Evolutionary conservation across 2,888 invertebrate species (phyloP), one percentile per base, ranked within the genome.

Genomic region (Ophraella communa): DNA sequence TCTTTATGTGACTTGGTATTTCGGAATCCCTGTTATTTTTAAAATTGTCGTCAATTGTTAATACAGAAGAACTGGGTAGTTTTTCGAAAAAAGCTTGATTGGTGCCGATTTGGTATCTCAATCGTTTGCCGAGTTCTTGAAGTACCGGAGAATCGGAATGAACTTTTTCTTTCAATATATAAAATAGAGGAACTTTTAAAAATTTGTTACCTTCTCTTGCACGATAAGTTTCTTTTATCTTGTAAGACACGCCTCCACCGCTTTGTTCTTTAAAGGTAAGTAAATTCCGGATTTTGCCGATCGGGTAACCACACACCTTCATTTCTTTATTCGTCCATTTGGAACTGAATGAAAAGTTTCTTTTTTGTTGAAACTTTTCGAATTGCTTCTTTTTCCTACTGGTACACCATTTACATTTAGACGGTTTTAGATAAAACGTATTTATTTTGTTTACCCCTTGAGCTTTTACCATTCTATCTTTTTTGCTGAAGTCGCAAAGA

Each of bases 391-490:
- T 57, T 10, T 47, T 55, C 20, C 47, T 66, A 27, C 56, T 27
- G 45, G 49, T 10, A 44, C 65, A 65, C 20, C 14, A 27, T 39
- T 42, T 67, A 45, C 67, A 67, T 20, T 44, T 51, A 1, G 27
- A 17, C 2, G 62, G 58, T 24, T 67, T 67, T 17, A 62, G 58
- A 18, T 61, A 55, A 30, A 64, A 67, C 21, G 42, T 67, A 33
- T 45, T 62, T 8, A 67, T 57, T 56, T 67, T 67, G 33, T 66
- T 66, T 10, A 57, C 30, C 23, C 54, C 66, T 18, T 66, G 66
- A 5, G 30, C 11, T 18, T 52, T 56, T 1, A 49, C 27, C 8
- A 55, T 5, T 35, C 39, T 44, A 24, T 56, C 49, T 18, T 66
- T 56, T 24, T 52, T 63, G 23, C 27, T 62, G 10, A 59, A 30